phyloP scores from a whole-genome alignment of 2,797 vertebrate genomes.

The Cynodonichthys magdalenae region DNA sequence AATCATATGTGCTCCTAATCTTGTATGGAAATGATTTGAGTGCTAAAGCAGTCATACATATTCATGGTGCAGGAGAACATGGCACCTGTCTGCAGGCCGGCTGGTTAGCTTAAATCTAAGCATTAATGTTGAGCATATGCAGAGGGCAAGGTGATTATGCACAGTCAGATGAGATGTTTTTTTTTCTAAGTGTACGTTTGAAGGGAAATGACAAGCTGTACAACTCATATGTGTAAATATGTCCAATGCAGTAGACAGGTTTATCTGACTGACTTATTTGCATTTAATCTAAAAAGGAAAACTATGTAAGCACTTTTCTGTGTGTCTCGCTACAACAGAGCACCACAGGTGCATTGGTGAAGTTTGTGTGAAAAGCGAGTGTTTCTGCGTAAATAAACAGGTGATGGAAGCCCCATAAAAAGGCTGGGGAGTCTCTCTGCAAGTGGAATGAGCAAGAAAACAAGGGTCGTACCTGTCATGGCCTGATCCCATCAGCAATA shows the following conservation, averaged over 20 bases:
- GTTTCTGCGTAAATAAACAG: conserved; percentile 18
- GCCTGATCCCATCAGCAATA: conserved; percentile 38
- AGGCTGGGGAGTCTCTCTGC: conserved; percentile 13
- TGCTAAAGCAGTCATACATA: conserved; percentile 65
- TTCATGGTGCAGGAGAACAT: conserved; percentile 60
- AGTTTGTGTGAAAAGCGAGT: conserved; percentile 1
- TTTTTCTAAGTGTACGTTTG: conserved; percentile 17
- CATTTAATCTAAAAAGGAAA: conserved; percentile 17
- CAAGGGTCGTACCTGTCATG: conserved; percentile 42
- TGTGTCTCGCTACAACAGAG: neutral
- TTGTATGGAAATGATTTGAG: conserved; percentile 74
- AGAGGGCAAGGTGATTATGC: conserved; percentile 54
- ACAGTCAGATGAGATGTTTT: conserved; percentile 44
- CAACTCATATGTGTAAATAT: conserved; percentile 31
- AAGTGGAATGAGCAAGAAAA: conserved; percentile 38
- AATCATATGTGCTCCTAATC: conserved; percentile 73
- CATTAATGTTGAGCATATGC: conserved; percentile 65
- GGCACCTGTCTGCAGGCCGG: conserved; percentile 64
- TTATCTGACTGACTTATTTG: conserved; percentile 17
- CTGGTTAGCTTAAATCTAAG: conserved; percentile 51
- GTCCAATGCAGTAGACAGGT: conserved; percentile 1
- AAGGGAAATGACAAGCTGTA: conserved; percentile 29
- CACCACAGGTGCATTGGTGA: neutral
- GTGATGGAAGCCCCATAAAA: conserved; percentile 22
- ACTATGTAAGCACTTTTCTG: neutral